Percentiles rank a stretch among this genome's conserved stretches.
These are phyloP conservation scores for Holocentrus rufus DNA, from an alignment of 2,797 vertebrate species.

Conservation along the genomic window DNA sequence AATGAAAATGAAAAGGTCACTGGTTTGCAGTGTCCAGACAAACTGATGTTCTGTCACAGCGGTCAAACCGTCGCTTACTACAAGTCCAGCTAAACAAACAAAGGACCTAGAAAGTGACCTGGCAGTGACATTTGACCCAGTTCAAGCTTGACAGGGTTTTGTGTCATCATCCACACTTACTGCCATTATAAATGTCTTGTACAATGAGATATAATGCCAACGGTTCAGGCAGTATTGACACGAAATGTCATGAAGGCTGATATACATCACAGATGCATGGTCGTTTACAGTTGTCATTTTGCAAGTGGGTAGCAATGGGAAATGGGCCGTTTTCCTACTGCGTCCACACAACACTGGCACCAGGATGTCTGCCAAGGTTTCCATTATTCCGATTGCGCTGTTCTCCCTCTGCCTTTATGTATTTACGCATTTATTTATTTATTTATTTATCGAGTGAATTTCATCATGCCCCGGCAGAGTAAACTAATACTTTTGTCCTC, in stretches of 20 bases:
- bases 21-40: constrained; percentile 1
- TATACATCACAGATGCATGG: neutral
- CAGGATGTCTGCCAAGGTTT: neutral
- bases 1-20: constrained; percentile 19
- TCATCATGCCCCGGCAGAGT: neutral
- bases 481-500: neutral
- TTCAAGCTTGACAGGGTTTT: neutral
- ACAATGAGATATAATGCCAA: neutral
- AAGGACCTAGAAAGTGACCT: too few species aligned
- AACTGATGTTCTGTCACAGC: neutral
- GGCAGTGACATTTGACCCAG: neutral
- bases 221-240: neutral
- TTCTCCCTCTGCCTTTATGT: neutral
- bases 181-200: constrained; percentile 11
- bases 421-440: constrained; percentile 1
- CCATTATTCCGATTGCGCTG: constrained; percentile 17
- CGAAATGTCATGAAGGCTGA: neutral
- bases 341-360: neutral
- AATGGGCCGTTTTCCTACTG: neutral
- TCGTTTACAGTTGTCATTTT: neutral
- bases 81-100: neutral
- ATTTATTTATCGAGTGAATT: neutral
- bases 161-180: neutral
- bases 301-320: neutral
- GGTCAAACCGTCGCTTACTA: neutral